Conservation (phyloP, 2,113 vertebrate genomes). For the Pavo muticus region DNA sequence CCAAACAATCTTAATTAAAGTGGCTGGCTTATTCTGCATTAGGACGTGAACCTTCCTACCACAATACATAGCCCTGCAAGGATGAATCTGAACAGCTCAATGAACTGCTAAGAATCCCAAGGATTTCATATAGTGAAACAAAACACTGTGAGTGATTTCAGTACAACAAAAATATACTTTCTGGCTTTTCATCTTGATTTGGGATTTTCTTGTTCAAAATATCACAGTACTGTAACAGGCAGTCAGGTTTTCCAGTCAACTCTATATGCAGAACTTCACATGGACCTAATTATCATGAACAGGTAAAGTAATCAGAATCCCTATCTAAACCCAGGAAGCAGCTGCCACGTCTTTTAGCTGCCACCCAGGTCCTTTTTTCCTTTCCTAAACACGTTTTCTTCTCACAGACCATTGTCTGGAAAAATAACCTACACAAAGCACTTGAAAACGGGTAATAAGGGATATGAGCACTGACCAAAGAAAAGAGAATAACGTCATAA, state of each 20-base stretch:
- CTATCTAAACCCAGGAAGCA: neutral
- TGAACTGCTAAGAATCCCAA: neutral
- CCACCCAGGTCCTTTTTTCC: no score
- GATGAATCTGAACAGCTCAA: fast-evolving
- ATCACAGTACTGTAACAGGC: neutral
- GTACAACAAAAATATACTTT: neutral
- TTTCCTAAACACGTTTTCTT: neutral
- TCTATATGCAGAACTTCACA: neutral
- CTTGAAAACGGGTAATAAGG: neutral
- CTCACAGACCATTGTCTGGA: neutral
- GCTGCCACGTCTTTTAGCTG: neutral
- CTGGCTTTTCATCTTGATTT: neutral
- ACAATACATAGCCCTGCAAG: no score
- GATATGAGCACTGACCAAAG: neutral
- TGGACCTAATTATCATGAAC: neutral
- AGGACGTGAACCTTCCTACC: neutral
- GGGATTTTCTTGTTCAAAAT: neutral
- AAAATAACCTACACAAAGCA: neutral
- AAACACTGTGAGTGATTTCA: neutral
- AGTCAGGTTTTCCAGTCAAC: neutral
- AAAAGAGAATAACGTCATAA: neutral
- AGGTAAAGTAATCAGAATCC: neutral
- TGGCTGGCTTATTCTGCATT: neutral
- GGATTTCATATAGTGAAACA: neutral
- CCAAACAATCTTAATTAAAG: neutral